Percentiles rank a stretch among this genome's conserved stretches.
Conservation (phyloP, 2,888 invertebrate genomes). For the Oxystoma pomonae region DNA sequence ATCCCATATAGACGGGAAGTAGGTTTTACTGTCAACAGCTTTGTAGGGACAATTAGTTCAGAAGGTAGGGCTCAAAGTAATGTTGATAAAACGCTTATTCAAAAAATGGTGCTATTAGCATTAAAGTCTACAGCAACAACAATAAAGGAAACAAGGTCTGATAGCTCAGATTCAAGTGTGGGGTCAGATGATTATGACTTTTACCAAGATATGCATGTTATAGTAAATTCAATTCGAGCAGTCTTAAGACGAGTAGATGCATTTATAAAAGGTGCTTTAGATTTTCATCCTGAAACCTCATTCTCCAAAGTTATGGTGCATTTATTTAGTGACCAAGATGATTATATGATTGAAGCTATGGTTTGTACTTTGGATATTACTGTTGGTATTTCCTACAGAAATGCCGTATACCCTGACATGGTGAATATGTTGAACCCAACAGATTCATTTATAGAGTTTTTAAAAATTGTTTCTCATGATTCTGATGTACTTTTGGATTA, state of each 20-base stretch:
- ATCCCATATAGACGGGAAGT: conserved; percentile 43
- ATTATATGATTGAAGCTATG: conserved; percentile 88
- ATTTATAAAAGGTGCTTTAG: conserved; percentile 74
- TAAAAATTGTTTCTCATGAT: conserved; percentile 78
- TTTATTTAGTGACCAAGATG: conserved; percentile 86
- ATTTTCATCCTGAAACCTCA: conserved; percentile 84
- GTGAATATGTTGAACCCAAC: conserved; percentile 81
- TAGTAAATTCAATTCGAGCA: conserved; percentile 80
- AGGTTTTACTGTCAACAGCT: conserved; percentile 46
- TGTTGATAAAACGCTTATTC: conserved; percentile 74
- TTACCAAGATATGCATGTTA: conserved; percentile 84
- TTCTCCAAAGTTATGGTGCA: conserved; percentile 85
- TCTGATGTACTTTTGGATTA: conserved; percentile 78
- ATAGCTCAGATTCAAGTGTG: conserved; percentile 76
- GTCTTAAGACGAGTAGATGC: conserved; percentile 76
- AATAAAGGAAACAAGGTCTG: conserved; percentile 84
- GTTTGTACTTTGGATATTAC: conserved; percentile 87
- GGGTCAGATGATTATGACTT: conserved; percentile 83
- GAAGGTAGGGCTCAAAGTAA: conserved; percentile 39
- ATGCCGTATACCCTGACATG: conserved; percentile 74
- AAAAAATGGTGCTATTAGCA: conserved; percentile 82
- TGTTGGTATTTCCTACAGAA: conserved; percentile 77
- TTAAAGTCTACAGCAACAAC: conserved; percentile 86
- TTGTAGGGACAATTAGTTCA: conserved; percentile 44
- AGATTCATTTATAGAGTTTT: conserved; percentile 81